These are phyloP conservation scores for Gorsachius goisagi DNA, from an alignment of 2,113 vertebrate species.

Conservation along the genomic window DNA sequence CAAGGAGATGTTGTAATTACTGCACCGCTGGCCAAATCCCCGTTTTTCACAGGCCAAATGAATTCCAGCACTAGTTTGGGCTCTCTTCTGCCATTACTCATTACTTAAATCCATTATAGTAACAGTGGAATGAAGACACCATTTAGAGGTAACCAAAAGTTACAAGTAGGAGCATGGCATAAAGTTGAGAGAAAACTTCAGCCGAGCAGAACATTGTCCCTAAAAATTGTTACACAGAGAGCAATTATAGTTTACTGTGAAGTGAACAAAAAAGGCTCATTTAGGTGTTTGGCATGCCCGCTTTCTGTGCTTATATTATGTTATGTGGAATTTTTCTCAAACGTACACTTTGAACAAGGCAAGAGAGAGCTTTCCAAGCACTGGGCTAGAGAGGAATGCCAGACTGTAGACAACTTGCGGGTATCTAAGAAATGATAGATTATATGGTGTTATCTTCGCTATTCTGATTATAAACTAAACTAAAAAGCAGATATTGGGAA, in stretches of 20 bases:
- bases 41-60: background rate
- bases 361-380: background rate
- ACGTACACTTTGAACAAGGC: background rate
- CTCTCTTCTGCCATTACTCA: background rate
- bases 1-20: background rate
- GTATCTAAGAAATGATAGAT: background rate
- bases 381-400: background rate
- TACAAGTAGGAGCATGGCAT: background rate
- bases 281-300: background rate
- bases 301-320: background rate
- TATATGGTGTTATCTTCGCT: background rate
- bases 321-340: background rate
- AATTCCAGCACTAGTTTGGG: background rate
- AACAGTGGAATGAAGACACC: background rate
- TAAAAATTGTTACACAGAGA: background rate
- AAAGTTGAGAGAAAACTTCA: background rate
- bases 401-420: background rate
- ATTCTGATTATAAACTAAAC: background rate
- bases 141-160: background rate
- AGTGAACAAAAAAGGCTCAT: background rate
- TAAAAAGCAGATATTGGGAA: background rate
- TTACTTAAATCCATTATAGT: background rate
- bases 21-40: background rate
- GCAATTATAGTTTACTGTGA: background rate
- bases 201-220: background rate